A percentile compares a stretch with the other conserved stretches of the same genome.
Conservation (phyloP, 1,140 invertebrate species). For the Tachypleus tridentatus region DNA sequence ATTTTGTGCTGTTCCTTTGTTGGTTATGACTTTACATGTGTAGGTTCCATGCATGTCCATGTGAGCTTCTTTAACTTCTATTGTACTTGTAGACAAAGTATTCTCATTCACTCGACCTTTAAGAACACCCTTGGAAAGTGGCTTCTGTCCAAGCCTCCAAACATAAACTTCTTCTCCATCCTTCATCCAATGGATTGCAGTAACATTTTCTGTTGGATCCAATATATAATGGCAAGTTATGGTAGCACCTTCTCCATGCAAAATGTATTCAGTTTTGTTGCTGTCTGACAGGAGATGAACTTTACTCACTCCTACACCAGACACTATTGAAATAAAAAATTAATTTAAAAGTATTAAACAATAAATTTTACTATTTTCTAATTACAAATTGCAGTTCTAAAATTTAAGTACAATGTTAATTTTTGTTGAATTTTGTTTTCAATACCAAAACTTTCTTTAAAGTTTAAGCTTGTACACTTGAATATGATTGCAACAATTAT, state of each 20-base stretch:
- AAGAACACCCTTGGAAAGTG: conserved; percentile 11
- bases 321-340: not conserved
- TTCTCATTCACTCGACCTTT: conserved; percentile 10
- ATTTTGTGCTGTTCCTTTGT: conserved; percentile 10
- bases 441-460: too few relatives aligned
- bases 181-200: conserved; percentile 14
- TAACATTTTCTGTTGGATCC: not conserved
- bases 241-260: conserved; percentile 9
- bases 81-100: conserved; percentile 10
- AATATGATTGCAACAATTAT: too few relatives aligned
- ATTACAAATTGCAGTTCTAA: too few relatives aligned
- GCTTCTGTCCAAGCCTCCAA: conserved; percentile 11
- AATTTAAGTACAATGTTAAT: too few relatives aligned
- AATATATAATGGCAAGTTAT: conserved; percentile 13
- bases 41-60: conserved; percentile 20
- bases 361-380: too few relatives aligned
- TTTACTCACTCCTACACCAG: conserved; percentile 7
- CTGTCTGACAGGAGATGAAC: conserved; percentile 9
- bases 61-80: conserved; percentile 9
- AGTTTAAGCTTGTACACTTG: too few relatives aligned
- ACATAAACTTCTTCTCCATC: conserved; percentile 15
- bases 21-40: conserved; percentile 13
- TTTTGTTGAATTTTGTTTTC: too few relatives aligned
- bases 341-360: too few relatives aligned
- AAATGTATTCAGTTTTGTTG: conserved; percentile 5